Evolutionary conservation across 1,140 invertebrate species (phyloP), one percentile per base, ranked within the genome.

Genomic region (Ceratosolen fusciceps): DNA sequence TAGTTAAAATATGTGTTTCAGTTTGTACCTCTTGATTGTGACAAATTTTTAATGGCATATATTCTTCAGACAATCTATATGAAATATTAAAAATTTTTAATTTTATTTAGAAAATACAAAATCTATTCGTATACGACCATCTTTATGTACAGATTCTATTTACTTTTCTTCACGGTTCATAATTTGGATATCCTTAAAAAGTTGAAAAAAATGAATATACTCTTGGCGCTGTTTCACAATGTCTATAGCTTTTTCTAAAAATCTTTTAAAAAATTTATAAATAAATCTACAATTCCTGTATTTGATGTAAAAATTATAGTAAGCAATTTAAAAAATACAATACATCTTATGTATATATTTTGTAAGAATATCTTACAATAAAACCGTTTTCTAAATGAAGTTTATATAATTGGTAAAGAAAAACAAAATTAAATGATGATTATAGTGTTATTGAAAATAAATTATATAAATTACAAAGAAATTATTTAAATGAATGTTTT

Each of bases 11-110:
- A 87, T 96, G 95, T 14, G 92, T 86, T 77, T 95, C 94, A 16
- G 95, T 96, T 88, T 96, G 95, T 29, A 93, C 91, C 26, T 90
- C 92, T 82, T 92, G 92, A 86, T 95, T 91, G 82, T 87, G 91
- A 72, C 83, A 80, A 24, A 82, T 43, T 37, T 83, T 84, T 3
- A 84, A 72, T 1, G 74, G 74, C 7, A 68, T 58, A 24, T 80
- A 83, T 65, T 84, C 74, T 37, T 77, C 77, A 0, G 81, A 81
- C n/a, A 84, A 73, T 74, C 83, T 85, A 52, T 68, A 82, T 65
- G 72, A 75, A 72, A 56, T 0, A 29, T 47, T 34, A 52, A 31
- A 71, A 52, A 49, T 52, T 29, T 19, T 24, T 29, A 19, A 2
- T 3, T 26, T 49, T 29, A 26, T 49, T 16, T 49, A 0, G 31